Percentiles rank a stretch among this genome's conserved stretches.
These are phyloP conservation scores for Eulacestoma nigropectus DNA, from an alignment of 2,113 vertebrate genomes.

Conservation along the genomic window DNA sequence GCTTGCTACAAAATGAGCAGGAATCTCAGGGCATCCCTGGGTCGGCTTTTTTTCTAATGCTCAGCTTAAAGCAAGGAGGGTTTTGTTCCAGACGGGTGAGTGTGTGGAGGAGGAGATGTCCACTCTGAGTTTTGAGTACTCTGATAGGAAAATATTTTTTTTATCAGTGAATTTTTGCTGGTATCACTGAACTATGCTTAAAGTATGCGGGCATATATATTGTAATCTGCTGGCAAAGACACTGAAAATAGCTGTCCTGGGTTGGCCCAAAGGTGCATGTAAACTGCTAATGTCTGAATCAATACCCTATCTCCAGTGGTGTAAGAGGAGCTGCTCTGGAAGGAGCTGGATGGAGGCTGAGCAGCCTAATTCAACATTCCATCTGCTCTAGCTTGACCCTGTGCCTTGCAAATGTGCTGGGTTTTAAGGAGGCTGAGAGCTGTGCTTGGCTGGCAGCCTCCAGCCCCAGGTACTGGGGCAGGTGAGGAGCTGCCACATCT, in stretches of 20 bases:
- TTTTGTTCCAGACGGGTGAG: background rate
- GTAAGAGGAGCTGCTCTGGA: background rate
- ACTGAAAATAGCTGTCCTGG: background rate
- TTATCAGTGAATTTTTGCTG: background rate
- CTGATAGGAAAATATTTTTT: background rate
- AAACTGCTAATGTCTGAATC: background rate
- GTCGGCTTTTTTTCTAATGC: background rate
- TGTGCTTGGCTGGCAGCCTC: background rate
- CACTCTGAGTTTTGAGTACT: background rate
- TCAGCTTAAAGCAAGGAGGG: background rate
- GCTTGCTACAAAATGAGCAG: background rate
- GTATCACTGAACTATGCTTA: background rate
- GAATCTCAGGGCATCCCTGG: background rate
- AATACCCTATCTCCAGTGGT: background rate
- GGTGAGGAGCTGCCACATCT: fast-evolving
- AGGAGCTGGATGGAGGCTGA: background rate
- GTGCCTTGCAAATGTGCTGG: background rate
- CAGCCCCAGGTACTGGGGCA: background rate
- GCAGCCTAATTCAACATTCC: background rate
- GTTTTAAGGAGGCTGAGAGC: background rate
- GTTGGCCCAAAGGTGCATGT: background rate
- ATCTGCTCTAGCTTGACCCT: background rate
- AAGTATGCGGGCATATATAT: background rate
- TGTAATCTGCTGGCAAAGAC: background rate
- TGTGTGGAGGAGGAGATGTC: background rate